These are phyloP conservation scores for Thinocorus orbignyianus DNA, from an alignment of 2,113 vertebrate species.

Conservation along the genomic window DNA sequence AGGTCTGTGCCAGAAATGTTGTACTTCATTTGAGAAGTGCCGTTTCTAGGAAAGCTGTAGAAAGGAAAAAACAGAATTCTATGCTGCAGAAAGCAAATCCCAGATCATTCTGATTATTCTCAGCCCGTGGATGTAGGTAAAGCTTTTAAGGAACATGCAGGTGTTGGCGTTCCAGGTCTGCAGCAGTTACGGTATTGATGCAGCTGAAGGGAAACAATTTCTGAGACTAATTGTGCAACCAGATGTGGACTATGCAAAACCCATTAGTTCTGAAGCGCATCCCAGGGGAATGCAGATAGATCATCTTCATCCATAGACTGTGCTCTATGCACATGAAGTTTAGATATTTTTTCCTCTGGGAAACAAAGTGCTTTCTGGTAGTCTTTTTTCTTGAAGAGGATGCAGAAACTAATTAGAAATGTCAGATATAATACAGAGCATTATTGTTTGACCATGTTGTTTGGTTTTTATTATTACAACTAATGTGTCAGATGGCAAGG, in stretches of 20 bases:
- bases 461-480: conserved; percentile 69
- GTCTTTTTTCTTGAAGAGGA: conserved; percentile 36
- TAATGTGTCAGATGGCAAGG: conserved; percentile 66
- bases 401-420: conserved; percentile 64
- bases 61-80: background rate
- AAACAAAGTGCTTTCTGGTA: conserved; percentile 35
- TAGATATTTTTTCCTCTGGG: conserved; percentile 41
- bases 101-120: background rate
- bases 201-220: conserved; percentile 46
- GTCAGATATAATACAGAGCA: conserved; percentile 40
- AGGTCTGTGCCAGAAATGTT: conserved; percentile 11
- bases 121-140: background rate
- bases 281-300: conserved; percentile 24
- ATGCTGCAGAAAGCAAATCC: background rate
- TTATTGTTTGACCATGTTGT: conserved; percentile 58
- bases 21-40: background rate
- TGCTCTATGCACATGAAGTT: background rate
- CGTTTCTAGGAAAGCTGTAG: background rate
- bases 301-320: background rate
- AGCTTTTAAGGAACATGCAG: background rate
- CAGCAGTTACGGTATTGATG: background rate
- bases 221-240: conserved; percentile 49
- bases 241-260: conserved; percentile 57
- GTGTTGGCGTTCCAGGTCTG: background rate
- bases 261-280: conserved; percentile 38